These are phyloP conservation scores for Arenaria interpres DNA, from an alignment of 2,113 vertebrate species.

Conservation along the genomic window DNA sequence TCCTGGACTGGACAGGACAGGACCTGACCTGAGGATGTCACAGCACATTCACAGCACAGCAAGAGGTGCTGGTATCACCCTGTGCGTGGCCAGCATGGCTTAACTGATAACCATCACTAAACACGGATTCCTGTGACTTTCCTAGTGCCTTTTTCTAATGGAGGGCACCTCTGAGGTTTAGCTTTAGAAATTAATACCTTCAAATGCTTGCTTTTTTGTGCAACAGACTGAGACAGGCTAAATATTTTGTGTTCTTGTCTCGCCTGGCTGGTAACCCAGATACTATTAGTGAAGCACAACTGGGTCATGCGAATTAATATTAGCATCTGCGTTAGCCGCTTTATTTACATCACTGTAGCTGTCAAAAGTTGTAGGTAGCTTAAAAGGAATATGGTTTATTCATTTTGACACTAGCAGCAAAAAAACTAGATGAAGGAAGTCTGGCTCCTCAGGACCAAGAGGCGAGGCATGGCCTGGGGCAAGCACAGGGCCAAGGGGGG, in stretches of 20 bases:
- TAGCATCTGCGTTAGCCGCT: conserved; percentile 46
- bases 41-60: neutral
- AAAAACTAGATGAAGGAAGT: neutral
- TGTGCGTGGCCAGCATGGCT: fast-evolving
- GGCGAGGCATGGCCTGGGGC: neutral
- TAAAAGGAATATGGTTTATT: conserved; percentile 21
- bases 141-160: neutral
- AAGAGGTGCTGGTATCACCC: neutral
- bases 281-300: conserved; percentile 51
- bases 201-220: neutral
- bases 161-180: neutral
- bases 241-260: conserved; percentile 46
- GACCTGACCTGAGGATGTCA: fast-evolving
- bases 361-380: conserved; percentile 46
- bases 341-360: conserved; percentile 63
- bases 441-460: neutral
- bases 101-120: neutral
- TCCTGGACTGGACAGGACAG: neutral
- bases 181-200: neutral
- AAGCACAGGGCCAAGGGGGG: neutral
- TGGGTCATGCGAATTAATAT: conserved; percentile 57
- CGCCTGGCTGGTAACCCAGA: conserved; percentile 46
- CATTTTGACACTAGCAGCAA: conserved; percentile 16
- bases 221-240: neutral
- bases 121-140: neutral